These are phyloP conservation scores for Poliocrania exsul DNA, from an alignment of 2,797 vertebrate genomes.

Conservation along the genomic window DNA sequence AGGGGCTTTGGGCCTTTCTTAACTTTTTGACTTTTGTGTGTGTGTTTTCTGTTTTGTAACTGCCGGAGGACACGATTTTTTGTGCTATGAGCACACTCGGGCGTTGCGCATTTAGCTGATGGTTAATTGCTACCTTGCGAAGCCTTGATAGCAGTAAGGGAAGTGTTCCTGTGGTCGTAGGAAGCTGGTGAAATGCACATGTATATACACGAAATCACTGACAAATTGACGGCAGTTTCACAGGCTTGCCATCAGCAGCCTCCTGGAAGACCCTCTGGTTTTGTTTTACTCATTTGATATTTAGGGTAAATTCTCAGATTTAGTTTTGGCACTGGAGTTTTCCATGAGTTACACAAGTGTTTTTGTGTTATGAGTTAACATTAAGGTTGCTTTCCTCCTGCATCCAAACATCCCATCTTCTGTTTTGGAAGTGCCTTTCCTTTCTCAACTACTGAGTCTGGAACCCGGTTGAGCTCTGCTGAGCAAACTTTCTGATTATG, in stretches of 20 bases:
- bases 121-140: not conserved
- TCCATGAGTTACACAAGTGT: not conserved
- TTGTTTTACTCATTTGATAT: rapidly evolving
- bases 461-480: rapidly evolving
- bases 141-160: not conserved
- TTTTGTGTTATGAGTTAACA: not conserved
- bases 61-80: not conserved
- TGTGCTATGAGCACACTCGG: not conserved
- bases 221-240: not conserved
- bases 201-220: rapidly evolving
- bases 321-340: not conserved
- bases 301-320: not conserved
- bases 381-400: not conserved
- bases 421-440: not conserved
- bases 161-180: not conserved
- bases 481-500: not conserved
- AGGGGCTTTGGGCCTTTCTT: not conserved
- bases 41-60: not conserved
- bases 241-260: not conserved
- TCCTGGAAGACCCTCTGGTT: not conserved
- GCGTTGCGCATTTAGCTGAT: rapidly evolving
- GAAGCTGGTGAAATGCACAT: rapidly evolving
- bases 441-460: not conserved
- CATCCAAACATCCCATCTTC: not conserved
- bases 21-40: rapidly evolving